Conservation (phyloP, 2,888 invertebrate species). For the Trichopria drosophilae region DNA sequence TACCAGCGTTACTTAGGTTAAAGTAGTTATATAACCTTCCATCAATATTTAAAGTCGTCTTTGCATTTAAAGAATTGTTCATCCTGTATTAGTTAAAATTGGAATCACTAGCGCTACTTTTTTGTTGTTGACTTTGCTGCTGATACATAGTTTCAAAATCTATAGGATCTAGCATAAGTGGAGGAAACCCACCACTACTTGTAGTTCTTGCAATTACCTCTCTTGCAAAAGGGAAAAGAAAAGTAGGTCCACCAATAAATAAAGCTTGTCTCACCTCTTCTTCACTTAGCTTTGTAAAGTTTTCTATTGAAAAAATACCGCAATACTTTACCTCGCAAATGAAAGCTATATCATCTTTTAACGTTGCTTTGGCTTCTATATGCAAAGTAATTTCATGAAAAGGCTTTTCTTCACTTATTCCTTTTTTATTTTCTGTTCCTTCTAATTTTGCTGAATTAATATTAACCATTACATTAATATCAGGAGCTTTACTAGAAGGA, state of each 20-base stretch:
- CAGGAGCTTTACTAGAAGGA: slow-evolving; percentile 24
- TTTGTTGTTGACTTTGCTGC: slow-evolving; percentile 28
- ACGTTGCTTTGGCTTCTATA: slow-evolving; percentile 27
- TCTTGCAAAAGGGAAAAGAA: slow-evolving; percentile 29
- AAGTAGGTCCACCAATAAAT: slow-evolving; percentile 28
- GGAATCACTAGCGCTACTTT: slow-evolving; percentile 26
- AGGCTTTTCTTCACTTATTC: slow-evolving; percentile 26
- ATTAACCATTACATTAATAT: slow-evolving; percentile 29
- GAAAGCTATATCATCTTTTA: slow-evolving; percentile 27
- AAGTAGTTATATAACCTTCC: slow-evolving; percentile 20
- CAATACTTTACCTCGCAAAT: slow-evolving; percentile 27
- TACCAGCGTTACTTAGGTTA: slow-evolving; percentile 14
- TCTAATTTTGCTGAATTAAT: slow-evolving; percentile 28
- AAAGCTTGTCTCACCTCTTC: slow-evolving; percentile 28
- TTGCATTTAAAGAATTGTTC: slow-evolving; percentile 24
- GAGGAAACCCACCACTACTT: slow-evolving; percentile 27
- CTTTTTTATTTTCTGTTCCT: slow-evolving; percentile 25
- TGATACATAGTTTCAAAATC: slow-evolving; percentile 27
- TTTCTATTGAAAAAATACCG: slow-evolving; percentile 28
- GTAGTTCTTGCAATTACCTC: slow-evolving; percentile 28
- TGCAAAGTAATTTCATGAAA: slow-evolving; percentile 28
- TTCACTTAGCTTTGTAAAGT: slow-evolving; percentile 26
- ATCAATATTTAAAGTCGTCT: slow-evolving; percentile 22
- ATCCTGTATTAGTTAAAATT: slow-evolving; percentile 25
- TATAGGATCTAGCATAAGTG: slow-evolving; percentile 27